phyloP scores from a whole-genome alignment of 2,888 invertebrate genomes.

The Coelinius sp. region DNA sequence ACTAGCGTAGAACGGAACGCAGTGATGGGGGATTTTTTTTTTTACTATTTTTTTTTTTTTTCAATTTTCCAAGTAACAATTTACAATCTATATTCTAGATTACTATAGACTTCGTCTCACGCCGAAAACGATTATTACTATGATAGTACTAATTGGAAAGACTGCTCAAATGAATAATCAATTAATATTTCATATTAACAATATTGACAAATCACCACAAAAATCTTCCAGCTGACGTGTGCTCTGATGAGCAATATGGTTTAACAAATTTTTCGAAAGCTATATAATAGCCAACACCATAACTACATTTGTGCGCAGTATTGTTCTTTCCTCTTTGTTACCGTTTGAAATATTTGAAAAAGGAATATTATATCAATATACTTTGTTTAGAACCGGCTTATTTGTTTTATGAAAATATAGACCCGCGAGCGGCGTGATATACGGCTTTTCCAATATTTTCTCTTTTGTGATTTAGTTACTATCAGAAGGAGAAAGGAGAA shows the following conservation, averaged over 20 bases:
- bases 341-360: background rate
- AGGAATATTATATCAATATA: background rate
- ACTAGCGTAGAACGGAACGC: constrained; percentile 50
- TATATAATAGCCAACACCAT: constrained; percentile 5
- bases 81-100: background rate
- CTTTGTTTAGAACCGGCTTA: background rate
- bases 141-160: background rate
- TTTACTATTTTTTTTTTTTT: constrained; percentile 27
- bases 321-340: background rate
- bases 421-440: constrained; percentile 22
- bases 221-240: constrained; percentile 37
- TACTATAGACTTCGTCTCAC: constrained; percentile 13
- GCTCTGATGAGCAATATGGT: background rate
- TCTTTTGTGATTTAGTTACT: background rate
- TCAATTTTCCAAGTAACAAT: constrained; percentile 26
- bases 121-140: constrained; percentile 11
- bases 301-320: constrained; percentile 11
- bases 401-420: background rate
- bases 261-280: background rate
- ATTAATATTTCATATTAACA: background rate
- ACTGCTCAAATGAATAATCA: background rate
- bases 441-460: background rate
- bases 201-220: constrained; percentile 7
- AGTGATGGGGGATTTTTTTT: constrained; percentile 41
- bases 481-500: background rate